Evolutionary conservation across 1,140 invertebrate species (phyloP), one percentile per base, ranked within the genome.

Genomic region (Trichonephila clavipes): DNA sequence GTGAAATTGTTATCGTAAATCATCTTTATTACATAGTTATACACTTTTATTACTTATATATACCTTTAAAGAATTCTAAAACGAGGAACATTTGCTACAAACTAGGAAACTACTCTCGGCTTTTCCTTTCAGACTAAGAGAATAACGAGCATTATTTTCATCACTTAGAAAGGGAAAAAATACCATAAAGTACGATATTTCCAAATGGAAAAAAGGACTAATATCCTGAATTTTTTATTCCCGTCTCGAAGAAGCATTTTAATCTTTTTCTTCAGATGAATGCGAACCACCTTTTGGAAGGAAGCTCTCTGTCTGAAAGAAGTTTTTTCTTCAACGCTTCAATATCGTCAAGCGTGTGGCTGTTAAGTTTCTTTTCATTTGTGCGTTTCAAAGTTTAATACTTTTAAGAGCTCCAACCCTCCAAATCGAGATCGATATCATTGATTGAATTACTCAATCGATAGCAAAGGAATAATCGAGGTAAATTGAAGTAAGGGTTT

Each of bases 161-260:
- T 34, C 72, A 77, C 72, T 77, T 77, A 77, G 72, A 34, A 77
- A 77, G 28, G 72, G 18, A 77, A 28, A 34, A 77, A 40, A 18
- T 12, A 28, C 72, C 72, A 40, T 77, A 77, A 77, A 34, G 72
- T 34, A 28, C 72, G 34, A 77, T 77, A 77, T 77, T 77, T 77
- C 72, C 72, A 40, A 77, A 77, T 77, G 72, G 28, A 77, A 77
- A n/a, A 77, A 77, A 34, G 72, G 19, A 77, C 72, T 77, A 77
- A 77, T 77, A 77, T 40, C 72, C 72, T 77, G 72, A 77, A 77
- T 77, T 77, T 77, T 77, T 77, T 77, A 77, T 77, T 34, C 14
- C 28, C 28, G 34, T 34, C 28, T 16, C 18, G 18, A 16, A 28
- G 18, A 77, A 77, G 72, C 28, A 77, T 77, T 77, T 77, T 77